Percentiles rank a stretch among this genome's conserved stretches.
Evolutionary conservation across 2,888 invertebrate genomes (phyloP).

Genomic region (Ormyrus pomaceus): DNA sequence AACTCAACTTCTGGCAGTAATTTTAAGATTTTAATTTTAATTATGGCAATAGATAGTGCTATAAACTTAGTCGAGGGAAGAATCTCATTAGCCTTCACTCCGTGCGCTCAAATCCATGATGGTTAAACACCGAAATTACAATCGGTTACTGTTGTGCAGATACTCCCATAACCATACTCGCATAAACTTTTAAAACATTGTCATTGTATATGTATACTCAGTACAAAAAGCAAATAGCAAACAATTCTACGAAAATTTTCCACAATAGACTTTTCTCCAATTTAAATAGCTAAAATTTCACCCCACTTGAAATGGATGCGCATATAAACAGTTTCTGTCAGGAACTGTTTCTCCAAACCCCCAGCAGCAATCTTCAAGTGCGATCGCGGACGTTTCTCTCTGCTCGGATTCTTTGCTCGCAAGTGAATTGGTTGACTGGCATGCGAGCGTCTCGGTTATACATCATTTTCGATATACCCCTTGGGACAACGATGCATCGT

Average conservation of each 20-base stretch:
- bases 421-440: constrained; percentile 30
- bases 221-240: too few species aligned
- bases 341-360: too few species aligned
- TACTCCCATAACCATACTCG: too few species aligned
- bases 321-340: too few species aligned
- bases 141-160: neutral
- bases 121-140: neutral
- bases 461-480: constrained; percentile 11
- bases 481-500: constrained; percentile 11
- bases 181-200: too few species aligned
- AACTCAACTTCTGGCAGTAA: constrained; percentile 22
- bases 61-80: neutral
- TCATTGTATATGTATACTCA: too few species aligned
- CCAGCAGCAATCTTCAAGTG: too few species aligned
- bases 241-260: too few species aligned
- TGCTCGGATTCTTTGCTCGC: neutral
- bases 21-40: constrained; percentile 35
- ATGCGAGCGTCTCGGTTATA: constrained; percentile 14
- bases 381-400: too few species aligned
- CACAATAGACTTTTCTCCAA: too few species aligned
- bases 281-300: too few species aligned
- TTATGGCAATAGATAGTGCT: constrained; percentile 8
- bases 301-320: too few species aligned
- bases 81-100: constrained; percentile 13
- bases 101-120: neutral